Base-by-base conservation (phyloP, 2,113 vertebrate genomes). In the Neodontobutis hainanensis region DNA sequence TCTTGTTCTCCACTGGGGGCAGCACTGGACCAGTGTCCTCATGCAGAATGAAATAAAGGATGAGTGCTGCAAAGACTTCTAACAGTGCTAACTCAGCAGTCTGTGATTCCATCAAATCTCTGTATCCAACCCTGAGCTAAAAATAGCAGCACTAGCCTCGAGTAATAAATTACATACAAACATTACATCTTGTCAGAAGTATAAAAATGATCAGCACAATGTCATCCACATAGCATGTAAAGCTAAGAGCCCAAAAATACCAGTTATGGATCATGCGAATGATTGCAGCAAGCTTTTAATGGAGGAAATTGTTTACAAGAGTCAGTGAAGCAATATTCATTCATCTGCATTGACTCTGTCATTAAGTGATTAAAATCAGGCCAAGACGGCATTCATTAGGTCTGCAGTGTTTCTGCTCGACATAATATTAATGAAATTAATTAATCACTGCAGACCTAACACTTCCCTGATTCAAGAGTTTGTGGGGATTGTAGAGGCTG, bases 41-140 rank as follows among this genome's bases (percentile, higher is more conserved):
- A 38, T 43, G 71, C 67, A 70, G 70, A 65, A 51, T 16, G n/a
- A 44, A 62, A 12, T 36, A 34, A 55, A 45, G 71, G 11, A 57
- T 36, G 78, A 43, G 53, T 84, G 79, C 74, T 11, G 79, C 83
- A 84, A 75, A 65, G 75, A 84, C 61, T 47, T 78, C 75, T 77
- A 40, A 73, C 61, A 63, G 69, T 86, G 88, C 87, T 83, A 75
- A 68, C 83, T 89, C 88, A 86, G 90, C 87, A 86, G 60, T 80
- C 68, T 81, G 74, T 34, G 57, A 75, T 75, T 85, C 77, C 81
- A 79, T 87, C 81, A 85, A 75, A 82, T 84, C 70, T 81, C 55
- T 55, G 80, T 79, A 85, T 78, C 75, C 80, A 75, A 65, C 66
- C 11, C 74, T 2, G 71, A 5, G 72, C 84, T 87, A 84, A 81